A percentile compares a stretch with the other conserved stretches of the same genome.
These are phyloP conservation scores for Sminthurides aquaticus DNA, from an alignment of 2,888 invertebrate species.

Conservation along the genomic window DNA sequence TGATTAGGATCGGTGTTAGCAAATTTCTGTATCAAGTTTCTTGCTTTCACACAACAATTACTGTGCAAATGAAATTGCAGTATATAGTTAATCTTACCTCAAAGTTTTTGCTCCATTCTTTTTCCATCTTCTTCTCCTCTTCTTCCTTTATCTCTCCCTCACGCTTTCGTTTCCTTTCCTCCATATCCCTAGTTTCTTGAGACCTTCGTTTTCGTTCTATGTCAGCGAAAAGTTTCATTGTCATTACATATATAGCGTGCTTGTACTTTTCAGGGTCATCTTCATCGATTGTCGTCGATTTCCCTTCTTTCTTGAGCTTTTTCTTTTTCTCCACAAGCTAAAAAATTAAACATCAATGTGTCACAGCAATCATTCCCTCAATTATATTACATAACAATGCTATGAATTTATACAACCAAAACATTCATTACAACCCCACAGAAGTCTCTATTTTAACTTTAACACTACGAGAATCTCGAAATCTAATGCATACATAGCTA, in stretches of 20 bases:
- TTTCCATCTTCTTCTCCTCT: conserved; percentile 78
- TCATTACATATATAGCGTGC: conserved; percentile 95
- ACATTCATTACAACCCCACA: no score
- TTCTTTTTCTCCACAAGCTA: conserved; percentile 88
- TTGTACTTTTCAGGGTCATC: conserved; percentile 55
- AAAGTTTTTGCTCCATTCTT: conserved; percentile 98
- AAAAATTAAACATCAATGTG: conserved; percentile 42
- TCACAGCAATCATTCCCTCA: no score
- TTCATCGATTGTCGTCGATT: conserved; percentile 65
- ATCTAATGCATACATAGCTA: no score
- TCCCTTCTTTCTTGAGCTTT: conserved; percentile 81
- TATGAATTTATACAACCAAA: no score
- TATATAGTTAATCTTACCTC: conserved; percentile 66
- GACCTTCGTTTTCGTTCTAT: conserved; percentile 85
- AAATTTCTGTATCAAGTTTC: no score
- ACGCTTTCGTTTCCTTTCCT: conserved; percentile 85
- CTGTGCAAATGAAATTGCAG: no score
- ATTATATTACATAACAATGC: no score
- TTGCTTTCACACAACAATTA: no score
- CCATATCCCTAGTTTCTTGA: conserved; percentile 79
- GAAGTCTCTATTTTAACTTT: background rate
- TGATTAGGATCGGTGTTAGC: no score
- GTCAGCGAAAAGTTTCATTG: conserved; percentile 94
- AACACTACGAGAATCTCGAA: background rate
- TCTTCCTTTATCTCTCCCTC: conserved; percentile 90